Evolutionary conservation across 2,888 invertebrate species (phyloP).

Genomic region (Lithophane semibrunnea): DNA sequence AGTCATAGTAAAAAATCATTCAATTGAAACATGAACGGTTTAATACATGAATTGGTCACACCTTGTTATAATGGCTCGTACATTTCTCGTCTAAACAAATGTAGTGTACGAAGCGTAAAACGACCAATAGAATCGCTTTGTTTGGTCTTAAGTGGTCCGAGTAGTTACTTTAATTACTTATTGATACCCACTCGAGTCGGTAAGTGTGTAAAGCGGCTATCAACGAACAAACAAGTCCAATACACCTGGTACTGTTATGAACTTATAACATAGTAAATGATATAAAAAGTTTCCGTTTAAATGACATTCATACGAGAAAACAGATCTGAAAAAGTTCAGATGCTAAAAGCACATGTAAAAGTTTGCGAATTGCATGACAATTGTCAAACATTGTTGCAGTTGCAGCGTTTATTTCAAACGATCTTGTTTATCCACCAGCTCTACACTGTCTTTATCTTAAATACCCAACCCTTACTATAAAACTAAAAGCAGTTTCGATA

Average conservation of each 20-base stretch:
- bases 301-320: conserved; percentile 9
- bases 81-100: conserved; percentile 67
- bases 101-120: conserved; percentile 61
- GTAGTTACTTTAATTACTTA: conserved; percentile 79
- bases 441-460: conserved; percentile 19
- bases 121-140: conserved; percentile 69
- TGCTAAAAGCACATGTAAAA: conserved; percentile 10
- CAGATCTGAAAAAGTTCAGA: conserved; percentile 21
- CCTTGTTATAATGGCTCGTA: conserved; percentile 62
- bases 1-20: conserved; percentile 54
- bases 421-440: background rate
- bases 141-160: conserved; percentile 71
- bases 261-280: conserved; percentile 11
- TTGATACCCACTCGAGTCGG: conserved; percentile 69
- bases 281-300: background rate
- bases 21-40: conserved; percentile 65
- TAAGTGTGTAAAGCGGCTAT: conserved; percentile 68
- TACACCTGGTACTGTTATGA: conserved; percentile 52
- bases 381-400: conserved; percentile 25
- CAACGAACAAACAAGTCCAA: conserved; percentile 56
- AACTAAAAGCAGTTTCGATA: conserved; percentile 58
- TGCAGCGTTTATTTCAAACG: conserved; percentile 13
- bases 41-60: conserved; percentile 64
- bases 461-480: conserved; percentile 23
- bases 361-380: conserved; percentile 22